Evolutionary conservation across 2,797 vertebrate species (phyloP), one percentile per base, ranked within the genome.

Genomic region (Sebastes oblongus): DNA sequence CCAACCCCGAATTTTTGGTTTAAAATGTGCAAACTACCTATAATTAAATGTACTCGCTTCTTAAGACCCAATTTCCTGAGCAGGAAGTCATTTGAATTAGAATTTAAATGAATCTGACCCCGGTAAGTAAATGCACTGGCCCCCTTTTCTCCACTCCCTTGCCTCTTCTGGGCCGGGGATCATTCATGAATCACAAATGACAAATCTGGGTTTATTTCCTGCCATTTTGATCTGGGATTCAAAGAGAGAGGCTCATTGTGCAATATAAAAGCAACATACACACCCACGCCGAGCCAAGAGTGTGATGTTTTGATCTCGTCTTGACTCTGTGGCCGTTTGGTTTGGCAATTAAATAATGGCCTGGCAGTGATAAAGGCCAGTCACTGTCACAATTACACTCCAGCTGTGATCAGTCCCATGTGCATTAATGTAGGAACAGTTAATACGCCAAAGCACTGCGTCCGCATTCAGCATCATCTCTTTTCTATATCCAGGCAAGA

Each of bases 81-180:
- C 88, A 85, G 87, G 84, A 94, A 90, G 89, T 85, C 54, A 61
- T 91, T 82, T 89, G 81, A 91, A 90, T 88, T 72, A 79, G 70
- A 83, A 87, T 88, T 87, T 64, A 86, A 91, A 89, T 92, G 86
- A 91, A 79, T 89, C 66, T 92, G 90, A 92, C 91, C 91, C 75
- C n/a, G 2, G 77, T 86, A 60, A 87, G 80, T 82, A 79, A 86
- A 91, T 39, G 65, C 81, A 55, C 66, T 42, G 81, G 61, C 73
- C 62, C 73, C 56, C 54, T 32, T 79, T 72, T 72, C 71, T 12
- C 71, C 76, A 54, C 81, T 77, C 52, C 56, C 52, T 32, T 42
- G 69, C 72, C 78, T 86, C 77, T 42, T 82, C 65, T 74, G 67
- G 78, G 75, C 77, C 60, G 54, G 50, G 82, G 59, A 86, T 79